Conservation (phyloP, 2,888 invertebrate genomes). For the Furcula furcula region DNA sequence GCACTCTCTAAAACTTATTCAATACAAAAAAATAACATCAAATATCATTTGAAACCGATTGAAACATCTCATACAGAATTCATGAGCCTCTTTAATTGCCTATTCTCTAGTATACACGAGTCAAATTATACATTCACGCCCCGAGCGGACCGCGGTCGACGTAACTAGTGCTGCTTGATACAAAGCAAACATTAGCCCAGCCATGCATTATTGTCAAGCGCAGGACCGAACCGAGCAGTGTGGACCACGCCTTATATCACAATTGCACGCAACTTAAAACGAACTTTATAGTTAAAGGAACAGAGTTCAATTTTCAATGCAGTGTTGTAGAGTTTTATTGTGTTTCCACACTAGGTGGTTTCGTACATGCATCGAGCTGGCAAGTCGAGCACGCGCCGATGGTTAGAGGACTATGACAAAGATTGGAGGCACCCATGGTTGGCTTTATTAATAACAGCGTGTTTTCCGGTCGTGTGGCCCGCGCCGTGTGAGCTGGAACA, state of each 20-base stretch:
- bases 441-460: constrained; percentile 69
- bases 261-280: constrained; percentile 14
- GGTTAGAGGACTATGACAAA: constrained; percentile 70
- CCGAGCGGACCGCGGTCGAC: constrained; percentile 67
- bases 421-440: constrained; percentile 63
- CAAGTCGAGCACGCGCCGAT: constrained; percentile 68
- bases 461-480: constrained; percentile 57
- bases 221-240: constrained; percentile 41
- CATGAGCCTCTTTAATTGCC: constrained; percentile 75
- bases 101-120: constrained; percentile 52
- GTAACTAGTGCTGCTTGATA: constrained; percentile 72
- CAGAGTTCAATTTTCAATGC: constrained; percentile 15
- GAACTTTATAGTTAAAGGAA: not conserved
- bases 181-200: constrained; percentile 79
- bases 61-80: constrained; percentile 67
- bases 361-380: constrained; percentile 67
- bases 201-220: constrained; percentile 82
- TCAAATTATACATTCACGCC: constrained; percentile 78
- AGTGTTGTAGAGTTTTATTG: constrained; percentile 19
- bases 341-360: constrained; percentile 32
- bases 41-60: too few relatives aligned
- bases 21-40: too few relatives aligned
- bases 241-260: constrained; percentile 27
- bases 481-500: constrained; percentile 30
- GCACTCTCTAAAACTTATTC: too few relatives aligned